Base-by-base conservation (phyloP, 2,888 invertebrate genomes). In the Leucoma salicis region DNA sequence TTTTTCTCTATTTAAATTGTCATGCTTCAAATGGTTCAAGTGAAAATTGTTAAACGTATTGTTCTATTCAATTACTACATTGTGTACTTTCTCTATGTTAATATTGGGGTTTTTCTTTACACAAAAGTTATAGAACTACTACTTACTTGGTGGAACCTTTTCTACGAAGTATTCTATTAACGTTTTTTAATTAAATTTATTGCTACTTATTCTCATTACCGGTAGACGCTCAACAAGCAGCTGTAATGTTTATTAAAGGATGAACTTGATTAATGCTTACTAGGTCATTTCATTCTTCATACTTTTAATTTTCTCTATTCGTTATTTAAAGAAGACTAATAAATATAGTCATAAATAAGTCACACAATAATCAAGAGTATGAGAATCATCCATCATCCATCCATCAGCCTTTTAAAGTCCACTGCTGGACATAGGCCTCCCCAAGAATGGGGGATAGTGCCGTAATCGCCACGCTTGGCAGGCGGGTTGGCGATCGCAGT, bases 1-100 rank as follows among this genome's bases (percentile, higher is more conserved):
- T 84, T 83, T 84, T 84, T 85, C 82, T 74, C 68, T 66, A 58
- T 72, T 76, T 69, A 72, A 67, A 65, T 49, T 66, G 81, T 81
- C 78, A 78, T 73, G 81, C 82, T 80, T 78, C 66, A 72, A 71
- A 73, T 73, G 69, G 62, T 65, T 52, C 58, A 48, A 75, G 79
- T 70, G 80, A 77, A 84, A 85, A 80, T 64, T 57, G 62, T 55
- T 55, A 51, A 40, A 51, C 44, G 50, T 49, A 56, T 65, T 74
- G 63, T 66, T 62, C 48, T 58, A 42, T 47, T 42, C 32, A 49
- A 38, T 39, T 15, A 32, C 24, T 12, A 11, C 8, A 24, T 33
- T 32, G 12, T 11, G 21, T 39, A 40, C 41, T 53, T 59, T 70
- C 69, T 57, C 61, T 59, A 54, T 40, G 45, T 34, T 14, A 31